Base-by-base conservation (phyloP, 2,113 vertebrate species). In the Coryphaenoides rupestris region DNA sequence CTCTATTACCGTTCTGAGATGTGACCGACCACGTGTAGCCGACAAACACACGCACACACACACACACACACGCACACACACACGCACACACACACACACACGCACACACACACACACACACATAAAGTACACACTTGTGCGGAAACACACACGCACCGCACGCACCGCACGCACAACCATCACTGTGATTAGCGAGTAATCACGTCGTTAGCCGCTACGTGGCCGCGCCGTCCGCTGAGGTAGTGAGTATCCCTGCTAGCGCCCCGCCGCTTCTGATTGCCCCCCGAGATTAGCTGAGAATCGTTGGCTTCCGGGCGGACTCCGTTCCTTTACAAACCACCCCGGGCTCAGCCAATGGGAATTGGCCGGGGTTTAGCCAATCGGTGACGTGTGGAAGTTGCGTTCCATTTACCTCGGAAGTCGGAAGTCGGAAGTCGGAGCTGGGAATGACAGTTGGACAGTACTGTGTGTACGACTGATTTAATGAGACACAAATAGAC, bases 161-260 rank as follows among this genome's bases (percentile, higher is more conserved):
- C 19, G 14, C 53, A 55, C 53, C 10, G 10, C 5, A 19, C 53
- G 21, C n/a, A 55, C 55, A 63, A 47, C 60, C 65, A 63, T 65
- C 58, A 50, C 73, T 33, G 85, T 86, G 85, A 90, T 87, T 84
- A 87, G 82, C 76, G 81, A 81, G 81, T 88, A 89, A 87, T 87
- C 82, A 74, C 78, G 84, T 83, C 80, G 82, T 85, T 89, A 87
- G 77, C 58, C 53, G 5, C n/a, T 50, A 53, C 65, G 63, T 73
- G 70, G 79, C 79, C 64, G 23, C 76, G 65, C 69, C 76, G 47
- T 62, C 57, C 77, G 77, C 75, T 84, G 81, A 83, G 28, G 86
- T 89, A 85, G 66, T 72, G 63, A 62, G 74, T 69, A 79, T 78
- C 71, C 80, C 80, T 81, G 77, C 71, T 64, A 71, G 78, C 84